Evolutionary conservation across 2,888 invertebrate species (phyloP), one percentile per base, ranked within the genome.

Genomic region (Chalcosyrphus nemorum): DNA sequence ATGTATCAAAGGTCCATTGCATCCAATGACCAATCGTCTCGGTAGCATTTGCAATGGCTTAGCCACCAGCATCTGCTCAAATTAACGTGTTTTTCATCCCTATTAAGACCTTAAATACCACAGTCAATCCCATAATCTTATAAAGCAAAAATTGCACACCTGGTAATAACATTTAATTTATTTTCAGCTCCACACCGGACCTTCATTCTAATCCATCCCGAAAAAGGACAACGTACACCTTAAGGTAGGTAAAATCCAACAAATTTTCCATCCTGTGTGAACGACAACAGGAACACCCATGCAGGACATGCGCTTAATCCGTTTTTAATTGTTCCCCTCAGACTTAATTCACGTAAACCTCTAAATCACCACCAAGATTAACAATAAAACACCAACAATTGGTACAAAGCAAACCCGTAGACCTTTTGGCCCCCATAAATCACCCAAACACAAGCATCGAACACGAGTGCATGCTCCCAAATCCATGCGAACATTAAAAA

Each of bases 111-210:
- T 38, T 19, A 35, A 50, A 29, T 47, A 29, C 65, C 27, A n/a
- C 5, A 43, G 35, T 11, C 45, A 75, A 56, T 63, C 75, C 11
- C 19, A 27, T 78, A 84, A 84, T 84, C 80, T 65, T 24, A 56
- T 54, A 70, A 65, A 57, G 65, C 43, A 45, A 63, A 84, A 74
- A 74, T 74, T 70, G 56, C 45, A 80, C 84, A 84, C 84, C 84
- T 84, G 84, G 80, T 63, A 70, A 75, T 84, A 78, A 80, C 15
- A 57, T 70, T 19, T 65, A 70, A 80, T 80, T 80, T 74, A 57
- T 68, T 81, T 81, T 32, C 80, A 84, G 82, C 32, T 70, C 59
- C 50, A 15, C 56, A 68, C 56, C 74, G 80, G 77, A 72, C 72
- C 24, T 15, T 68, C 63, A 19, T 15, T 43, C 61, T 66, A 78